Evolutionary conservation across 2,888 invertebrate species (phyloP).

Genomic region (Pollenia labialis): DNA sequence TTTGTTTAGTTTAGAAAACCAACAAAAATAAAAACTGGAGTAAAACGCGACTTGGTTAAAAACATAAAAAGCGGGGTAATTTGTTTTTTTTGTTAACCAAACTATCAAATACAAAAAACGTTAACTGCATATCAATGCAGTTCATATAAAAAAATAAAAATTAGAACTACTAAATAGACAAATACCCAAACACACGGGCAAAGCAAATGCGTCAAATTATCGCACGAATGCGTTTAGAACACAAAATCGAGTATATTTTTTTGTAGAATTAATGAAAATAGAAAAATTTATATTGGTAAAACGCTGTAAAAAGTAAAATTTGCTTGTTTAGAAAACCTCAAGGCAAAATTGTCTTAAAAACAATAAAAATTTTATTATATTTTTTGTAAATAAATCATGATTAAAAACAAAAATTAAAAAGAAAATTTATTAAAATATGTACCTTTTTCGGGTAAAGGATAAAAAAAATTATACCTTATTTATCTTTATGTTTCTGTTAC

Average conservation of each 20-base stretch:
- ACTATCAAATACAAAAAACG: conserved; percentile 49
- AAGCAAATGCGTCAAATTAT: conserved; percentile 32
- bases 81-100: conserved; percentile 23
- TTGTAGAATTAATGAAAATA: background rate
- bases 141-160: conserved; percentile 29
- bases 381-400: conserved; percentile 12
- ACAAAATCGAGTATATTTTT: background rate
- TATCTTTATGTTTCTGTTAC: conserved; percentile 20
- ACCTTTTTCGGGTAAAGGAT: conserved; percentile 6
- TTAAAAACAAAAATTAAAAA: background rate
- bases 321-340: too few relatives aligned
- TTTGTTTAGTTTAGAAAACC: conserved; percentile 45
- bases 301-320: background rate
- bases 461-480: background rate
- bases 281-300: background rate
- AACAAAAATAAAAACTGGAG: conserved; percentile 51
- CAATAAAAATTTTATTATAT: too few relatives aligned
- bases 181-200: background rate
- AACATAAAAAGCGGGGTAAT: conserved; percentile 46
- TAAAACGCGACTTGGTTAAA: conserved; percentile 58
- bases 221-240: conserved; percentile 60
- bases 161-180: conserved; percentile 6
- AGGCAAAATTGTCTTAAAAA: background rate
- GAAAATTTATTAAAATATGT: background rate
- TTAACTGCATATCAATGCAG: conserved; percentile 71